Base-by-base conservation (phyloP, 1,140 invertebrate species). In the Drosophila arizonae region DNA sequence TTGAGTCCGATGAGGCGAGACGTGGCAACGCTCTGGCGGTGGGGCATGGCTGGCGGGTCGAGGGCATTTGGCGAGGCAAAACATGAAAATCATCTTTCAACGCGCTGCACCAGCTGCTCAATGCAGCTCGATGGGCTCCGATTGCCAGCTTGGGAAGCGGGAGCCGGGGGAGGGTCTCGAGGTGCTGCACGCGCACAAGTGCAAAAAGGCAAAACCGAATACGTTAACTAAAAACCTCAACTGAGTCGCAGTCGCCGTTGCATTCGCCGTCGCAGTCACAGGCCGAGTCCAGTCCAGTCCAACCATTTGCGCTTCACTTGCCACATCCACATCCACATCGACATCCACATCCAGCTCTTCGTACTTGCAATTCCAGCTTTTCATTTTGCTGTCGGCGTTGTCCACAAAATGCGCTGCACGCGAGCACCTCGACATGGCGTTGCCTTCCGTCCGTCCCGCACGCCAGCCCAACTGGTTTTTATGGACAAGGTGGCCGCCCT, bases 41-140 rank as follows among this genome's bases (percentile, higher is more conserved):
- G 56, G 28, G 21, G 62, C 15, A 54, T 52, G 9, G 21, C 36
- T 33, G 36, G 43, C 21, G 54, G 36, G 39, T 41, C 13, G 26
- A 63, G 62, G 52, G 77, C 51, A 65, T 21, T 46, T 48, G 48
- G 39, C 24, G 65, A 50, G 78, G 75, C 50, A 90, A 81, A 90
- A 90, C 86, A 90, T 89, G 86, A 89, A 89, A 89, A 90, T 89
- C 86, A 90, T 89, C 86, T 89, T 90, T 90, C 81, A 81, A 71
- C 76, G 78, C 82, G 28, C 28, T 30, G 28, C 6, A 6, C 28
- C 4, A 30, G 28, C 66, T 17, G 28, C 60, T 63, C 50, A 24
- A 24, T 24, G 21, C 21, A 24, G 21, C 21, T 24, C 21, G 57
- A 68, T 43, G 70, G 52, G 51, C 43, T 54, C 62, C 76, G 76